Evolutionary conservation across 1,140 invertebrate genomes (phyloP).

Genomic region (Bombus terrestris): DNA sequence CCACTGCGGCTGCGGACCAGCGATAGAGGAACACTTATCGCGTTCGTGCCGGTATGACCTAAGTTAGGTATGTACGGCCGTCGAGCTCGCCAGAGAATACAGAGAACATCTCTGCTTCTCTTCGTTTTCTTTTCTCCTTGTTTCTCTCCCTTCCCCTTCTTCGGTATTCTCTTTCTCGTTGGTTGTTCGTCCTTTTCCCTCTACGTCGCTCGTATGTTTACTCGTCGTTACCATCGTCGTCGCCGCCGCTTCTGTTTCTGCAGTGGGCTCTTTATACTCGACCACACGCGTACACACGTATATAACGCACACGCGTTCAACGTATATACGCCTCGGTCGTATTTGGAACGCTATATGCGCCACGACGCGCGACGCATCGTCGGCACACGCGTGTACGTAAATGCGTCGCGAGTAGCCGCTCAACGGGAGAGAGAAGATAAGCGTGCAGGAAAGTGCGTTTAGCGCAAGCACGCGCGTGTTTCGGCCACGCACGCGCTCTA

Average conservation of each 20-base stretch:
- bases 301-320: background rate
- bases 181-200: background rate
- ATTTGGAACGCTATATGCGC: slow-evolving; percentile 13
- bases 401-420: background rate
- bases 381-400: background rate
- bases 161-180: background rate
- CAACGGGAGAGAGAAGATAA: background rate
- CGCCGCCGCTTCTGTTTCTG: slow-evolving; percentile 59
- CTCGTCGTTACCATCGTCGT: slow-evolving; percentile 57
- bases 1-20: slow-evolving; percentile 24
- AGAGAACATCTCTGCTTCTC: slow-evolving; percentile 23
- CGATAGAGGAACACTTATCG: slow-evolving; percentile 69
- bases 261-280: slow-evolving; percentile 58
- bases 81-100: slow-evolving; percentile 41
- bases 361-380: background rate
- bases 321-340: slow-evolving; percentile 33
- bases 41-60: slow-evolving; percentile 63
- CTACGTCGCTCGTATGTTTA: slow-evolving; percentile 51
- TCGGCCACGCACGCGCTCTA: slow-evolving; percentile 2
- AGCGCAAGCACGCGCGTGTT: slow-evolving; percentile 2
- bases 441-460: slow-evolving; percentile 6
- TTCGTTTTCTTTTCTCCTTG: background rate
- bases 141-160: background rate
- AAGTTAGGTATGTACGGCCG: slow-evolving; percentile 64
- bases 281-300: slow-evolving; percentile 21